Evolutionary conservation across 2,888 invertebrate species (phyloP).

Genomic region (Helicoverpa assulta): DNA sequence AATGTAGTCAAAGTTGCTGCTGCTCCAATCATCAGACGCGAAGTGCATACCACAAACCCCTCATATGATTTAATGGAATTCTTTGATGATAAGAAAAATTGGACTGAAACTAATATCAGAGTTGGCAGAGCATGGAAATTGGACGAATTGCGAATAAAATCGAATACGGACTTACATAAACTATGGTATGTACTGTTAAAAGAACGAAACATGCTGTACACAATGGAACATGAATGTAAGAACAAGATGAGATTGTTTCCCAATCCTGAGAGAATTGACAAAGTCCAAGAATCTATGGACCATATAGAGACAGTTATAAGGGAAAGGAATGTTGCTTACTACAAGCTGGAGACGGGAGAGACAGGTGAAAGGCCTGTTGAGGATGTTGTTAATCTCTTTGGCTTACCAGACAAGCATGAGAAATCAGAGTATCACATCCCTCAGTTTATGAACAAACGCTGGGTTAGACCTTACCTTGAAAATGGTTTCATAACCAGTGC

Average conservation of each 20-base stretch:
- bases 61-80: constrained; percentile 94
- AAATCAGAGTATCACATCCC: constrained; percentile 92
- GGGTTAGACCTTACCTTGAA: constrained; percentile 90
- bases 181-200: constrained; percentile 98
- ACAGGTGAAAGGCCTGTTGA: constrained; percentile 94
- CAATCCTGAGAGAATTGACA: constrained; percentile 97
- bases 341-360: constrained; percentile 96
- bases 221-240: constrained; percentile 97
- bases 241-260: constrained; percentile 93
- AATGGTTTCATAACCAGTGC: constrained; percentile 87
- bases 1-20: constrained; percentile 64
- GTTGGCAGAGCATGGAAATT: constrained; percentile 96
- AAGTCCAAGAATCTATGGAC: constrained; percentile 98
- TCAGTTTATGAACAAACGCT: constrained; percentile 91
- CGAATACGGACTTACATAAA: constrained; percentile 98
- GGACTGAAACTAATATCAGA: constrained; percentile 93
- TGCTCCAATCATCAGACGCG: constrained; percentile 57
- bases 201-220: constrained; percentile 98
- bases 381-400: constrained; percentile 90
- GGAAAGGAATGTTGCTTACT: constrained; percentile 97
- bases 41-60: constrained; percentile 80
- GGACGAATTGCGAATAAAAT: constrained; percentile 98
- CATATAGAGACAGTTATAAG: constrained; percentile 97
- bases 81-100: constrained; percentile 96
- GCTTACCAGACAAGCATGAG: constrained; percentile 90